A percentile compares a stretch with the other conserved stretches of the same genome.
Conservation (phyloP, 2,888 invertebrate species). For the Athalia circularis region DNA sequence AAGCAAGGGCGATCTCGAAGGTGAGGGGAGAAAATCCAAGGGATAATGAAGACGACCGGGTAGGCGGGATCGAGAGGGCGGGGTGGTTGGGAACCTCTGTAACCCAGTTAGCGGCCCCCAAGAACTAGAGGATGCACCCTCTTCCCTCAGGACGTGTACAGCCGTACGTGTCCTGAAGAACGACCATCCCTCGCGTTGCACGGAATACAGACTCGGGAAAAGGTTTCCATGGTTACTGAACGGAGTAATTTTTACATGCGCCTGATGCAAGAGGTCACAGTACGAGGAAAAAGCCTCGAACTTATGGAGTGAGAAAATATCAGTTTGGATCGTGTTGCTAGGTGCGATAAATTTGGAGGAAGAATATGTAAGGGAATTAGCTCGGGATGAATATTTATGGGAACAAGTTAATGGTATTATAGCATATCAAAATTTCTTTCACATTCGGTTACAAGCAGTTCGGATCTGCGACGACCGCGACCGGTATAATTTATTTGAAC, state of each 20-base stretch:
- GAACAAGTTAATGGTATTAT: constrained; percentile 1
- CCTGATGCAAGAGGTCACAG: constrained; percentile 6
- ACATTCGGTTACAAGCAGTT: constrained; percentile 6
- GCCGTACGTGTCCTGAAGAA: constrained; percentile 65
- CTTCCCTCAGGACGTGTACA: constrained; percentile 59
- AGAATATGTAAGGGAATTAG: background rate
- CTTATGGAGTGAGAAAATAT: background rate
- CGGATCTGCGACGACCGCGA: background rate
- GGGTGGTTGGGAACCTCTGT: constrained; percentile 65
- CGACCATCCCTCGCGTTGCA: constrained; percentile 55
- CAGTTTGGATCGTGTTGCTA: background rate
- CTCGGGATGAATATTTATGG: constrained; percentile 42
- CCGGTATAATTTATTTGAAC: constrained; percentile 25
- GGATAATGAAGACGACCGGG: constrained; percentile 34
- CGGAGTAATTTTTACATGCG: constrained; percentile 35
- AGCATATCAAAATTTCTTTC: constrained; percentile 29
- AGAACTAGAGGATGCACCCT: constrained; percentile 64
- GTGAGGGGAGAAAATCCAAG: background rate
- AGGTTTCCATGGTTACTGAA: constrained; percentile 64
- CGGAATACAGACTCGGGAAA: constrained; percentile 56
- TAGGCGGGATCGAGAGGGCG: background rate
- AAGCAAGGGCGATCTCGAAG: background rate
- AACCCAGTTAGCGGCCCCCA: constrained; percentile 67
- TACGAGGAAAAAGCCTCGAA: background rate
- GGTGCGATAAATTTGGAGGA: background rate